phyloP scores from a whole-genome alignment of 2,113 vertebrate species.

The Apus apus region DNA sequence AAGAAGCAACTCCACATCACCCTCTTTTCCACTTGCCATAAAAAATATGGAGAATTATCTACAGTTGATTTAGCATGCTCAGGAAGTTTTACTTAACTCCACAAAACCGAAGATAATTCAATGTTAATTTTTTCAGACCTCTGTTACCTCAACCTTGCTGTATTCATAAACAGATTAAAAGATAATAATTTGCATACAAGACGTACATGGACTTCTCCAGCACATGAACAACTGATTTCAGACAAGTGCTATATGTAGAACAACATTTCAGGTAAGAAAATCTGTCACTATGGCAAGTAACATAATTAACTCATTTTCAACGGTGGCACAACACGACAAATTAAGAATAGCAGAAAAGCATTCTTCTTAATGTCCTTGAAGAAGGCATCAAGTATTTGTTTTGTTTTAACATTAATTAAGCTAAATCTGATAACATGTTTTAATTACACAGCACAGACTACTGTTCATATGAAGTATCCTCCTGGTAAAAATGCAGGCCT shows the following conservation, averaged over 20 bases:
- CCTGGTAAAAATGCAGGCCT: slow-evolving; percentile 33
- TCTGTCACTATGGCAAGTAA: slow-evolving; percentile 10
- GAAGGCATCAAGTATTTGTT: slow-evolving; percentile 33
- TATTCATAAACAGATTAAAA: slow-evolving; percentile 58
- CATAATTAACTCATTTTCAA: slow-evolving; percentile 33
- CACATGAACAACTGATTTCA: slow-evolving; percentile 41
- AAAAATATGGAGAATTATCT: background rate
- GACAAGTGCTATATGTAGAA: slow-evolving; percentile 6
- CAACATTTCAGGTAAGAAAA: slow-evolving; percentile 43
- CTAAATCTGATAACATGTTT: slow-evolving; percentile 46
- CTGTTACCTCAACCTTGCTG: slow-evolving; percentile 38
- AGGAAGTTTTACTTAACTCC: slow-evolving; percentile 4
- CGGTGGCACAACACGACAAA: slow-evolving; percentile 11
- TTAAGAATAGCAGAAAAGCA: slow-evolving; percentile 3
- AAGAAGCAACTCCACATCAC: accelerated
- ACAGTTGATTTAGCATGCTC: background rate
- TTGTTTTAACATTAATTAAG: slow-evolving; percentile 62
- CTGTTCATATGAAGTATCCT: slow-evolving; percentile 22
- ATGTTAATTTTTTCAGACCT: slow-evolving; percentile 64
- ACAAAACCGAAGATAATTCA: slow-evolving; percentile 19
- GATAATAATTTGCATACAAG: slow-evolving; percentile 61
- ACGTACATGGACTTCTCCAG: slow-evolving; percentile 17
- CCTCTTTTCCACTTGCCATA: background rate
- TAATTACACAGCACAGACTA: slow-evolving; percentile 50
- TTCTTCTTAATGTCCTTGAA: slow-evolving; percentile 22